Conservation (phyloP, 2,113 vertebrate genomes). For the Symphodus melops region DNA sequence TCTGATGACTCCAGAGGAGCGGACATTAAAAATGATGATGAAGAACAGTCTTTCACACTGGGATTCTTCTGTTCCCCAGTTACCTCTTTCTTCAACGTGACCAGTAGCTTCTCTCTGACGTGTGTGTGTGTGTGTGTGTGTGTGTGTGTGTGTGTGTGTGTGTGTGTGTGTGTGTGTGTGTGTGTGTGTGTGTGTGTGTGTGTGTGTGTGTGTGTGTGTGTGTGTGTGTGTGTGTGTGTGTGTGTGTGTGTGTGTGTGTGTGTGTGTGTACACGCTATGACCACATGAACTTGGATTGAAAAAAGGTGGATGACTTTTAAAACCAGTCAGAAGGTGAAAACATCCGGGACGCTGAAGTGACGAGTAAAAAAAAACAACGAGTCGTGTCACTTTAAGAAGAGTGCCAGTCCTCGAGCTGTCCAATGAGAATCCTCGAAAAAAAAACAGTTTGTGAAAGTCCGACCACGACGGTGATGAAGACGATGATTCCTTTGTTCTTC, state of each 20-base stretch:
- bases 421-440: conserved; percentile 26
- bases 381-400: conserved; percentile 21
- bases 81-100: neutral
- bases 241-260: too few species aligned
- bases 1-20: neutral
- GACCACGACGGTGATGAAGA: conserved; percentile 3
- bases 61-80: too few species aligned
- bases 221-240: too few species aligned
- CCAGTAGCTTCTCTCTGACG: conserved; percentile 39
- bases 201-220: too few species aligned
- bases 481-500: conserved; percentile 13
- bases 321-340: conserved; percentile 37
- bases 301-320: conserved; percentile 24
- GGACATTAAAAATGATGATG: neutral
- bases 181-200: too few species aligned
- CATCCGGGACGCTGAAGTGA: neutral
- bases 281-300: conserved; percentile 15
- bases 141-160: conserved; percentile 20
- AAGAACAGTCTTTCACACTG: conserved; percentile 4
- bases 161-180: too few species aligned
- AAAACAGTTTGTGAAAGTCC: conserved; percentile 39
- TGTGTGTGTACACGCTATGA: too few species aligned
- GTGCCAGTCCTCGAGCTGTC: conserved; percentile 55
- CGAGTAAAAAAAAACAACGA: conserved; percentile 9
- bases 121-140: too few species aligned